Evolutionary conservation across 2,113 vertebrate genomes (phyloP).

Genomic region (Callipepla squamata): DNA sequence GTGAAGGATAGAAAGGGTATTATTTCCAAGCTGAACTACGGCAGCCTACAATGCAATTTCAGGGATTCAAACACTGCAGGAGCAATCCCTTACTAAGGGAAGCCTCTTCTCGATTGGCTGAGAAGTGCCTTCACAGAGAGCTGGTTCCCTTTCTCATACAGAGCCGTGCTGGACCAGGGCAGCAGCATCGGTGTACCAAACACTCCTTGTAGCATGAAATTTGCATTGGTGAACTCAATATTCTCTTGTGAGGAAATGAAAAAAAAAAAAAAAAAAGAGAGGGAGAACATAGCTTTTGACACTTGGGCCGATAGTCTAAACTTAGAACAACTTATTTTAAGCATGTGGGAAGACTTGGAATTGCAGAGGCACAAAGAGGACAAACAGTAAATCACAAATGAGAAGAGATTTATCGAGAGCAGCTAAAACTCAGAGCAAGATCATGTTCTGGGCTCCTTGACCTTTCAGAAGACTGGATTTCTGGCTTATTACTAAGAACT

Average conservation of each 20-base stretch:
- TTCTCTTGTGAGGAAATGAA: neutral
- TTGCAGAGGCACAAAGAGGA: neutral
- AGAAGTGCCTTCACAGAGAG: neutral
- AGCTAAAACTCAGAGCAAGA: neutral
- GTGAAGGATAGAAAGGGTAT: neutral
- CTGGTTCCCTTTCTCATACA: neutral
- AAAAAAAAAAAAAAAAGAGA: neutral
- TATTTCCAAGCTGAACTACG: neutral
- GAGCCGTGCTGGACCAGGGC: too few species aligned
- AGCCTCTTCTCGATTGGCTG: neutral
- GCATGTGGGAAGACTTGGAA: neutral
- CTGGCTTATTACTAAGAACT: slow-evolving; percentile 50
- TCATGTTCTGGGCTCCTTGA: neutral
- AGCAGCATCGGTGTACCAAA: neutral
- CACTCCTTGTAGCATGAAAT: neutral
- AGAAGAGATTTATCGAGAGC: slow-evolving; percentile 48
- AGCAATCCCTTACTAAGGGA: neutral
- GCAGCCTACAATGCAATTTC: neutral
- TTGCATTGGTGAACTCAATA: neutral
- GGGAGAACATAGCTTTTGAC: neutral
- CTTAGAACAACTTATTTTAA: neutral
- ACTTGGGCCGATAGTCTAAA: neutral
- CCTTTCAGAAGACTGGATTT: slow-evolving; percentile 35
- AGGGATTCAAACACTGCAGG: neutral
- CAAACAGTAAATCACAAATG: slow-evolving; percentile 26